Evolutionary conservation across 2,888 invertebrate species (phyloP), one percentile per base, ranked within the genome.

Genomic region (Frankliniella fusca): DNA sequence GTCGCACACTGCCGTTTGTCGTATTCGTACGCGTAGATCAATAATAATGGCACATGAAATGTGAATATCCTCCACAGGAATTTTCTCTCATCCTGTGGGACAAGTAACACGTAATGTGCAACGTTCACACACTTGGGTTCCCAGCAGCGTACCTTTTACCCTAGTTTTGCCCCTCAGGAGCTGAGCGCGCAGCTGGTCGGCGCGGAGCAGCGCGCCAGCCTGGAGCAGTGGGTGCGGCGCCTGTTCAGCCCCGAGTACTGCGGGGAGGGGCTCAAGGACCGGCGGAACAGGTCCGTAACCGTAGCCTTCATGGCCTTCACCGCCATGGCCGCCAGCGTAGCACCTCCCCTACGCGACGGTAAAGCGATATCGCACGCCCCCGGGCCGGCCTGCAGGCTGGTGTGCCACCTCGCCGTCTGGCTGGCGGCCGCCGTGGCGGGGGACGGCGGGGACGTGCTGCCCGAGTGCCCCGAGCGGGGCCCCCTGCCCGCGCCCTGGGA

Each of bases 221-320:
- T 76, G 70, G 70, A 76, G 70, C 70, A 76, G 70, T 76, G 70
- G 70, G 70, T 76, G 70, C 70, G 70, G 27, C 70, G 70, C 3
- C 70, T 76, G 8, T 76, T 76, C 70, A 76, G 70, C 23, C 70
- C 70, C 27, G 70, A 76, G 70, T 76, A 76, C 70, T 76, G 70
- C 70, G 27, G 70, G 23, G 70, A 76, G 70, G 12, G 23, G 27
- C 70, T 76, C 70, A 76, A 76, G 70, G 70, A 76, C 23, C 23
- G 27, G 27, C 23, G 70, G 27, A 76, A 76, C 70, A 23, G 70
- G 70, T 76, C 9, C 23, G 70, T 18, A 54, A n/a, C 61, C 20
- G 61, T 11, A 61, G 54, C 54, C 18, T 12, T 18, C 54, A 54
- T 38, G 38, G 38, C 38, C 38, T 38, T 38, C 38, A 38, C 5